These are phyloP conservation scores for Pristionchus japonicus DNA, from an alignment of 2,888 invertebrate genomes.

Conservation along the genomic window DNA sequence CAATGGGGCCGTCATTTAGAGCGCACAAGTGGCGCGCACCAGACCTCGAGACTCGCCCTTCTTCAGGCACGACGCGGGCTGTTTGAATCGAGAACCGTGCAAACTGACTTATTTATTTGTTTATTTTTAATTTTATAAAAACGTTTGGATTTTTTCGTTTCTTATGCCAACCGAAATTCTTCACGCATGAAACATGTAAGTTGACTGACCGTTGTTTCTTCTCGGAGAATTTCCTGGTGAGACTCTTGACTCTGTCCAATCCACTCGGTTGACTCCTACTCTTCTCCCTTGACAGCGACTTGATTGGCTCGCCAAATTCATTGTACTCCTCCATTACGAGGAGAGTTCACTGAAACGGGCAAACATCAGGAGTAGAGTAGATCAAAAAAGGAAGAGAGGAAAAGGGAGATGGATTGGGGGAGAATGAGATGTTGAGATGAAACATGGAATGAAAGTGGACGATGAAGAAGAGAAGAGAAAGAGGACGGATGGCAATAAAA, in stretches of 20 bases:
- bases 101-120: too few species aligned
- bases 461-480: neutral
- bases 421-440: neutral
- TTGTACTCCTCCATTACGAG: slow-evolving; percentile 49
- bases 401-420: neutral
- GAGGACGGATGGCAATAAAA: slow-evolving; percentile 26
- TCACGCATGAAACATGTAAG: neutral
- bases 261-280: slow-evolving; percentile 70
- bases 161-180: neutral
- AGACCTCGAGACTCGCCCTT: neutral
- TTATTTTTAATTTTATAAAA: neutral
- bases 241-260: slow-evolving; percentile 68
- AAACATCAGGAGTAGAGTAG: neutral
- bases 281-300: slow-evolving; percentile 55
- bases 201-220: slow-evolving; percentile 50
- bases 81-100: neutral
- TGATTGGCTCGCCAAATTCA: slow-evolving; percentile 53
- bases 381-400: neutral
- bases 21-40: neutral
- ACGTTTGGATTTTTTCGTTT: neutral
- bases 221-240: slow-evolving; percentile 67
- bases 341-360: neutral
- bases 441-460: slow-evolving; percentile 19
- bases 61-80: neutral
- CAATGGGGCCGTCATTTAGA: neutral